Percentiles rank a stretch among this genome's conserved stretches.
phyloP scores from a whole-genome alignment of 2,113 vertebrate species.

The Mormoops blainvillei region DNA sequence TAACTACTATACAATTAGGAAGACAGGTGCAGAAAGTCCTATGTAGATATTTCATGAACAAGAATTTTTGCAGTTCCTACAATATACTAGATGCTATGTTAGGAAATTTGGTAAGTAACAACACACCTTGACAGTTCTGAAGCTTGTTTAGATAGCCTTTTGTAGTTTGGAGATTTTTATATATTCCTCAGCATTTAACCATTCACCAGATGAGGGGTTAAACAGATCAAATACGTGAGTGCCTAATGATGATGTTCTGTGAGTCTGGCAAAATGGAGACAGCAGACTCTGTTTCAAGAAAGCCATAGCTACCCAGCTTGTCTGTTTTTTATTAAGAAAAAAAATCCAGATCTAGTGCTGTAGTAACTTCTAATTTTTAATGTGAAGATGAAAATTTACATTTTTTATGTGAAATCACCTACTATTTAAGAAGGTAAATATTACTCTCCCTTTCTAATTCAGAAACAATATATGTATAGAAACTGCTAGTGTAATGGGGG shows the following conservation, averaged over 20 bases:
- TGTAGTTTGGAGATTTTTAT: background rate
- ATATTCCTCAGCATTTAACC: background rate
- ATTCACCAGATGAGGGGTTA: background rate
- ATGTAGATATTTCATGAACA: background rate
- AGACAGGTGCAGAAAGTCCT: background rate
- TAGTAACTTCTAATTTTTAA: conserved; percentile 23
- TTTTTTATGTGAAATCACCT: background rate
- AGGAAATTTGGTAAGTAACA: background rate
- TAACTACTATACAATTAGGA: background rate
- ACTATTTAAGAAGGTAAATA: background rate
- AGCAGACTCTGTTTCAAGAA: background rate
- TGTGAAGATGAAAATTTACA: background rate
- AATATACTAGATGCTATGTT: background rate
- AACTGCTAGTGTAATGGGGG: background rate
- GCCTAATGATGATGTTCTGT: background rate
- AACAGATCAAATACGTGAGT: background rate
- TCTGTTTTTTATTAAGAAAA: background rate
- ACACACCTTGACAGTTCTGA: background rate
- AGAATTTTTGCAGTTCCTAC: background rate
- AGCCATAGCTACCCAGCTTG: background rate
- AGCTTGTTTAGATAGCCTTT: background rate
- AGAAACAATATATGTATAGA: background rate
- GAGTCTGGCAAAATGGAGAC: background rate
- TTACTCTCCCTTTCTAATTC: background rate
- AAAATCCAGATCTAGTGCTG: background rate